Base-by-base conservation (phyloP, 2,797 vertebrate genomes). In the Gymnothorax javanicus region DNA sequence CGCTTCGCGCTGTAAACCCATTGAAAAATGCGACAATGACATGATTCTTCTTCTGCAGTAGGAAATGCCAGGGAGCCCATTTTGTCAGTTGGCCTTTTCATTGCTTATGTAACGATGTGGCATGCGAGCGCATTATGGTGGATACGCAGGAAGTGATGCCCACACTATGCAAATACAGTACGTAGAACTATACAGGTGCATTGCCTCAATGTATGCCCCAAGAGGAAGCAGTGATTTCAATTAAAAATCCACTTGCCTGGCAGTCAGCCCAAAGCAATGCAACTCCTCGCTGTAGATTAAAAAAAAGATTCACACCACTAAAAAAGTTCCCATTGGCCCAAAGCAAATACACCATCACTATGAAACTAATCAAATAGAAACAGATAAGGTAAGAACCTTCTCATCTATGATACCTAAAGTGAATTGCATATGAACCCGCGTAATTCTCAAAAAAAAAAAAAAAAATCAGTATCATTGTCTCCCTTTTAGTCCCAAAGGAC, bases 21-120 rank as follows among this genome's bases (percentile, higher is more conserved):
- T 83, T 83, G 57, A 83, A 27, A 83, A 83, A 82, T 82, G 79
- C 12, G 12, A 17, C 52, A 7, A 75, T n/a, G 13, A 56, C 50
- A 79, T 15, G 8, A 50, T 54, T 79, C 52, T 54, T 79, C 52
- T 23, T 54, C 20, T 15, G 54, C 6, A 67, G 59, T 62, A 60
- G 60, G 57, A 27, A 33, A 23, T 3, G 6, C 60, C 8, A 60
- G 67, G 52, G 52, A 73, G 27, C 52, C 23, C 62, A 71, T 43
- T 56, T 73, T 57, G 33, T 23, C 15, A 85, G 64, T 23, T 23
- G 57, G 64, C 43, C 82, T 62, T n/a, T 2, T 52, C 50, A 57
- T 50, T 20, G 54, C 56, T 23, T 75, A 58, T 9, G 71, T 54
- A 50, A 58, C 3, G 67, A 13, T 33, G 64, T 7, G 33, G 2